Percentiles rank a stretch among this genome's conserved stretches.
Conservation (phyloP, 2,113 vertebrate genomes). For the Phodopus roborovskii region DNA sequence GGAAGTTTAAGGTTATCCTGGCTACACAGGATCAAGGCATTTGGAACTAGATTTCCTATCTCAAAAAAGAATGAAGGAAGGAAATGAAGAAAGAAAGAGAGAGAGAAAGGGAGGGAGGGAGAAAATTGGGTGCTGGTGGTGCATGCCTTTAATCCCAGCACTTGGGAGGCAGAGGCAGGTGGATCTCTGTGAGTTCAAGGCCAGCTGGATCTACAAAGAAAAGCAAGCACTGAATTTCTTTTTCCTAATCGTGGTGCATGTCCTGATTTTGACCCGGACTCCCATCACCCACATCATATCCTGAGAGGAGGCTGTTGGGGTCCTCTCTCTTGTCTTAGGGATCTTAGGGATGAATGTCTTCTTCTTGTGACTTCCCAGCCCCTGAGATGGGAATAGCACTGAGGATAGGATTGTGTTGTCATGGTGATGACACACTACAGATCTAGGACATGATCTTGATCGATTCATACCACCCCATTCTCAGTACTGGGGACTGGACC, state of each 20-base stretch:
- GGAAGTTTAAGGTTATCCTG: background rate
- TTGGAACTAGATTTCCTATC: background rate
- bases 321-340: background rate
- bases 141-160: too few species aligned
- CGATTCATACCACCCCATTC: background rate
- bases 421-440: background rate
- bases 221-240: background rate
- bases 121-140: too few species aligned
- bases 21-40: background rate
- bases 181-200: too few species aligned
- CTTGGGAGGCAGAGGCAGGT: too few species aligned
- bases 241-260: too few species aligned
- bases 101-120: background rate
- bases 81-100: too few species aligned
- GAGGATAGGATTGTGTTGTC: background rate
- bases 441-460: background rate
- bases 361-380: background rate
- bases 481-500: background rate
- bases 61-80: background rate
- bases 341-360: background rate
- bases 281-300: background rate
- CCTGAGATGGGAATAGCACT: background rate
- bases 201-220: too few species aligned
- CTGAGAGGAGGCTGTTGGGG: background rate
- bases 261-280: background rate